Conservation (phyloP, 2,888 invertebrate genomes). For the Phoenoteleia sp. region DNA sequence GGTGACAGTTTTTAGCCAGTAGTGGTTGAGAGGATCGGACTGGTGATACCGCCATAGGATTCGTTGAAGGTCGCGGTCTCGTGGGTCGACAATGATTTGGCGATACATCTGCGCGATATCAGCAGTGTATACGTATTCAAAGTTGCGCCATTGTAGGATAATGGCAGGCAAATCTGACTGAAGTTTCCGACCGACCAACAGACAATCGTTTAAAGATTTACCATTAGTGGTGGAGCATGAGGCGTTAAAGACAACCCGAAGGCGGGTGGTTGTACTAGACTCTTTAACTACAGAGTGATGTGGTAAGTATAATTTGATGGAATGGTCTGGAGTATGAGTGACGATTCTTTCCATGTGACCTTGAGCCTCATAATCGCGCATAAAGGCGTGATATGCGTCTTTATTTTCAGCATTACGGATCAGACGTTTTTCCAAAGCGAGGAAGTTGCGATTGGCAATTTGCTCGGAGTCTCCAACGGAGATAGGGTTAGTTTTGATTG, state of each 20-base stretch:
- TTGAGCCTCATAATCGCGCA: slow-evolving; percentile 13
- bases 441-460: not conserved
- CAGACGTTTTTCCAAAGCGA: not conserved
- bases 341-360: not conserved
- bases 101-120: slow-evolving; percentile 23
- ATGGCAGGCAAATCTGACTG: not conserved
- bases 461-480: not conserved
- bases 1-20: not conserved
- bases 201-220: not conserved
- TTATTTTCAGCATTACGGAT: not conserved
- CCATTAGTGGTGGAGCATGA: not conserved
- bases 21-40: not conserved
- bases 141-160: not conserved
- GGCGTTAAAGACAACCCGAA: slow-evolving; percentile 8
- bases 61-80: not conserved
- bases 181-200: not conserved
- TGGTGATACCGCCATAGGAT: not conserved
- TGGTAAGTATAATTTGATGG: not conserved
- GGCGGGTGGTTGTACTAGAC: not conserved
- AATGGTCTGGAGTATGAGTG: not conserved
- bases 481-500: not conserved
- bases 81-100: not conserved
- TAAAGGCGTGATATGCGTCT: not conserved
- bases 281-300: slow-evolving; percentile 9
- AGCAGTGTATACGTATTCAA: not conserved